Base-by-base conservation (phyloP, 2,797 vertebrate genomes). In the Tamandua tetradactyla region DNA sequence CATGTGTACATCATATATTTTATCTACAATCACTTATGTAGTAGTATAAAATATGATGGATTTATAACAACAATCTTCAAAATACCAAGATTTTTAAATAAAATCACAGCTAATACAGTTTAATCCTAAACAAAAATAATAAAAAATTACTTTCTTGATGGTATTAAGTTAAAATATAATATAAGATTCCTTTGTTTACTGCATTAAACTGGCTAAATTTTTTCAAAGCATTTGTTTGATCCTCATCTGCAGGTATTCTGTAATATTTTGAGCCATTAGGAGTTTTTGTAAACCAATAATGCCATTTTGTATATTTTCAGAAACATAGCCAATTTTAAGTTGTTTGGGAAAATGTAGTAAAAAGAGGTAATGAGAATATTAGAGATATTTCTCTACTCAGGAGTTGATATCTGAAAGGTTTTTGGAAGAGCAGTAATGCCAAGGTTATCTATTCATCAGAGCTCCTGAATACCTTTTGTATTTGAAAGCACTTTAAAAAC, bases 401-500 rank as follows among this genome's bases (percentile, higher is more conserved):
- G 27, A 59, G 69, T 52, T 86, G 61, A 68, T 59, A 47, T 59
- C 35, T 59, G 32, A 72, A 80, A 78, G 23, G 64, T 91, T 75
- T 85, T 69, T 32, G 23, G 62, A 94, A 87, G 64, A 64, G 68
- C 17, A 71, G 75, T 57, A 44, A 89, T 25, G 35, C 40, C 71
- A 75, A 92, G 61, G 61, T 49, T 57, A 69, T 32, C 49, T 74
- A 10, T 44, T 87, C 7, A 68, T 55, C 52, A 85, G 52, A 49
- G 49, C 55, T 44, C 52, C 37, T 75, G 59, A 94, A 59, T 47
- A 27, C 47, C 59, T 87, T 87, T 84, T 68, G 59, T 23, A 44
- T 7, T 64, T 87, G 78, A 93, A 93, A 90, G 66, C 47, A 84
- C 66, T 94, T 94, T 90, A 78, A 87, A 55, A 75, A 55, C 32